These are phyloP conservation scores for Achlya flavicornis DNA, from an alignment of 2,888 invertebrate species.

Conservation along the genomic window DNA sequence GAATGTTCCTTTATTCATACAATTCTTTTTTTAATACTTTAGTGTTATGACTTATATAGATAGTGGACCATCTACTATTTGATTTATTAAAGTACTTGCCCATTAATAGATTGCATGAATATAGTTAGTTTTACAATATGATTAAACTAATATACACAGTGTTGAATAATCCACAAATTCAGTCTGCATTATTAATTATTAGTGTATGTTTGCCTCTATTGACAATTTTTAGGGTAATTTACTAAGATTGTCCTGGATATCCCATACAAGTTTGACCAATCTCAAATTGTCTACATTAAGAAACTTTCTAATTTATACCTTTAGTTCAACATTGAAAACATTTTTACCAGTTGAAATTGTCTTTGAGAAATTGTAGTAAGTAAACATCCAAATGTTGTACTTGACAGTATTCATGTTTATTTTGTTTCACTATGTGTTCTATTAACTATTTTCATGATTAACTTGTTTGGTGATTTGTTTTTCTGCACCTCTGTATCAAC, in stretches of 20 bases:
- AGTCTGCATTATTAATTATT: not conserved
- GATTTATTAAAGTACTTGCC: not conserved
- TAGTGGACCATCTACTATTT: not conserved
- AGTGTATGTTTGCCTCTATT: not conserved
- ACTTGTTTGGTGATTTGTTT: slow-evolving; percentile 32
- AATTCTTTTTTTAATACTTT: not conserved
- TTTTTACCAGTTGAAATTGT: slow-evolving; percentile 7
- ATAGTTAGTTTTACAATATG: not conserved
- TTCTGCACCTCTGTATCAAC: slow-evolving; percentile 21
- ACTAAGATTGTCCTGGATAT: not conserved
- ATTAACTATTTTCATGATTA: slow-evolving; percentile 37
- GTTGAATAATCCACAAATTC: not conserved
- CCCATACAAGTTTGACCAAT: not conserved
- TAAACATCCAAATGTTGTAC: not conserved
- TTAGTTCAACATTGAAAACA: slow-evolving; percentile 5
- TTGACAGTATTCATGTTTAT: slow-evolving; percentile 25
- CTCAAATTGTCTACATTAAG: not conserved
- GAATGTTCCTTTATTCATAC: not conserved
- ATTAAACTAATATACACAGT: slow-evolving; percentile 5
- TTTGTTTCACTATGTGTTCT: slow-evolving; percentile 47
- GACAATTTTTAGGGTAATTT: not conserved
- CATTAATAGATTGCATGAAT: not conserved
- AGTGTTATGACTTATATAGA: not conserved
- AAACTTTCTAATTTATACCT: not conserved
- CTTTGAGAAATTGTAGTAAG: slow-evolving; percentile 7